A percentile compares a stretch with the other conserved stretches of the same genome.
Conservation (phyloP, 2,888 invertebrate species). For the Anaspis maculata region DNA sequence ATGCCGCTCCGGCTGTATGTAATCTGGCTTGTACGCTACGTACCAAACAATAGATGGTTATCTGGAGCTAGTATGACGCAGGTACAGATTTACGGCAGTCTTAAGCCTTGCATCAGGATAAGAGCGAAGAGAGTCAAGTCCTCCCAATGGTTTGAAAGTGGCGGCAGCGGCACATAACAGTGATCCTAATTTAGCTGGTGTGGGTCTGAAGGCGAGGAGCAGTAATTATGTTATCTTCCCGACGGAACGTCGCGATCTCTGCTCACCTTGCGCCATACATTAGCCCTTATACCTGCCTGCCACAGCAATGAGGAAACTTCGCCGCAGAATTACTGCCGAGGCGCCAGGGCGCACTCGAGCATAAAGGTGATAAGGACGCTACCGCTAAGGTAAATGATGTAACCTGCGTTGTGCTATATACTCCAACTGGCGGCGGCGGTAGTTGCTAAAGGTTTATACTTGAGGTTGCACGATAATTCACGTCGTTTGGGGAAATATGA, state of each 20-base stretch:
- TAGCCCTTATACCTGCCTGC: constrained; percentile 32
- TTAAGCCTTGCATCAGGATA: constrained; percentile 24
- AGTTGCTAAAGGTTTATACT: constrained; percentile 1
- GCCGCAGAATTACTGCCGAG: constrained; percentile 23
- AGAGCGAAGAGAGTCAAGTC: too few species aligned
- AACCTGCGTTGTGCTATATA: constrained; percentile 20
- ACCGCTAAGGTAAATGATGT: constrained; percentile 30
- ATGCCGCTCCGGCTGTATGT: constrained; percentile 12
- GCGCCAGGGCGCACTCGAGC: constrained; percentile 35
- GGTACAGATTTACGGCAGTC: constrained; percentile 23
- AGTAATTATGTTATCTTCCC: constrained; percentile 37
- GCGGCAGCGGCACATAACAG: constrained; percentile 25
- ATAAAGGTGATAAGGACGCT: constrained; percentile 41
- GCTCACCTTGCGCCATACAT: constrained; percentile 35
- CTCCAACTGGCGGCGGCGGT: too few species aligned
- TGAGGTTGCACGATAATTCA: constrained; percentile 7
- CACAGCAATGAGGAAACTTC: constrained; percentile 31
- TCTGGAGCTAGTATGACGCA: constrained; percentile 20
- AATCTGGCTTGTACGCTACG: constrained; percentile 22
- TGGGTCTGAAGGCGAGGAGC: constrained; percentile 16
- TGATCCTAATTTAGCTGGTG: constrained; percentile 34
- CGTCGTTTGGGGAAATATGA: neutral
- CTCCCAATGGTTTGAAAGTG: constrained; percentile 10
- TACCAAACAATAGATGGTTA: constrained; percentile 24
- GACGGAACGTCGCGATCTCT: constrained; percentile 27